Percentiles rank a stretch among this genome's conserved stretches.
phyloP scores from a whole-genome alignment of 2,888 invertebrate genomes.

The Auanema freiburgensis region DNA sequence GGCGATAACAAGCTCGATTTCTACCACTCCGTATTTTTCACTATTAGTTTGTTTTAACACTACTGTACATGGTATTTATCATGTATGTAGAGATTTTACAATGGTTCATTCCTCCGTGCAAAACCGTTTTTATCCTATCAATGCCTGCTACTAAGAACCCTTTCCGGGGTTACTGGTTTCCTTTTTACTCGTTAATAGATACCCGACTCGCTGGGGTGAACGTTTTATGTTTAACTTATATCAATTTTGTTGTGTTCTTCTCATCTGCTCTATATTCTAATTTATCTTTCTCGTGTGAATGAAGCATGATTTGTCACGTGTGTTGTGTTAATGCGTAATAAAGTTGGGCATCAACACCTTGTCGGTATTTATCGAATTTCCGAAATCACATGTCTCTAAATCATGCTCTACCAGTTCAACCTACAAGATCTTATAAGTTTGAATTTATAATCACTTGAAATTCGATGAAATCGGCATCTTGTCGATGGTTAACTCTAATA shows the following conservation, averaged over 20 bases:
- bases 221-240: conserved; percentile 11
- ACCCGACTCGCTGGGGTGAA: conserved; percentile 5
- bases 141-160: background rate
- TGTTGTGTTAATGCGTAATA: conserved; percentile 15
- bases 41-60: conserved; percentile 1
- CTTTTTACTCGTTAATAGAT: background rate
- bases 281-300: conserved; percentile 10
- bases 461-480: too few relatives aligned
- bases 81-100: too few relatives aligned
- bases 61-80: too few relatives aligned
- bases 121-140: too few relatives aligned
- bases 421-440: too few relatives aligned
- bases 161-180: background rate
- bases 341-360: too few relatives aligned
- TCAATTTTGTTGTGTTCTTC: conserved; percentile 21
- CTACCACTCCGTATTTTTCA: conserved; percentile 10
- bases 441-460: too few relatives aligned
- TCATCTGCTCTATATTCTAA: conserved; percentile 5
- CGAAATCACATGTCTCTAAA: too few relatives aligned
- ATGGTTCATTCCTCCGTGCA: conserved; percentile 2
- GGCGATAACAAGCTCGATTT: conserved; percentile 1
- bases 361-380: too few relatives aligned
- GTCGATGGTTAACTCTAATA: too few relatives aligned
- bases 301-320: conserved; percentile 13
- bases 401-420: too few relatives aligned